Base-by-base conservation (phyloP, 2,113 vertebrate genomes). In the Indicator indicator region DNA sequence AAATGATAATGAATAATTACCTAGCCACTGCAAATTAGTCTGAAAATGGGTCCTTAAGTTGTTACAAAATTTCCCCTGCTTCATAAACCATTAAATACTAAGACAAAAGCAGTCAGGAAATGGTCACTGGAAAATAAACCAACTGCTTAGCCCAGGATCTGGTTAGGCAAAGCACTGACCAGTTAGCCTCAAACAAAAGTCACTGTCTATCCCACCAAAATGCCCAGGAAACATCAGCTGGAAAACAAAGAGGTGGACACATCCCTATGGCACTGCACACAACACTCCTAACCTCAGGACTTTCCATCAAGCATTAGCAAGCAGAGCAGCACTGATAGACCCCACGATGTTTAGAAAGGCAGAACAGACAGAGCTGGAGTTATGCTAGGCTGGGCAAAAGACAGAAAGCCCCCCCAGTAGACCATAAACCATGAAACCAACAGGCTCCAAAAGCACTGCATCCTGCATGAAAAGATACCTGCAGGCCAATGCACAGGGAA, bases 11-110 rank as follows among this genome's bases (percentile, higher is more conserved):
- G 0, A 92, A 86, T 48, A 40, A 30, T 91, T 93, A 85, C 10
- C 36, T 67, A 78, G 56, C 40, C 80, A 77, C 36, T 38, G 33
- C 58, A 92, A 95, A 95, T 46, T 73, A 58, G 1, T 70, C 89
- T 38, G 52, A 95, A 95, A 95, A 91, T 11, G 55, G 92, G 36
- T 56, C 82, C 68, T 74, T 30, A 76, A 91, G 79, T 71, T 77
- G 64, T 58, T 74, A 74, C 30, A 56, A 55, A 52, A 75, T 70
- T 74, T n/a, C 54, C 32, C 0, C 0, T 83, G 62, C 60, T 94
- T 78, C 52, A 60, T 40, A 91, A 88, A 55, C 54, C 50, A 44
- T 78, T 94, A 87, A 89, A 63, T 48, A 63, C 16, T 5, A 24
- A 60, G 23, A 56, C 0, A 1, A 36, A 86, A 85, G 56, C 0